Percentiles rank a stretch among this genome's conserved stretches.
phyloP scores from a whole-genome alignment of 2,797 vertebrate species.

The Chrosomus eos region DNA sequence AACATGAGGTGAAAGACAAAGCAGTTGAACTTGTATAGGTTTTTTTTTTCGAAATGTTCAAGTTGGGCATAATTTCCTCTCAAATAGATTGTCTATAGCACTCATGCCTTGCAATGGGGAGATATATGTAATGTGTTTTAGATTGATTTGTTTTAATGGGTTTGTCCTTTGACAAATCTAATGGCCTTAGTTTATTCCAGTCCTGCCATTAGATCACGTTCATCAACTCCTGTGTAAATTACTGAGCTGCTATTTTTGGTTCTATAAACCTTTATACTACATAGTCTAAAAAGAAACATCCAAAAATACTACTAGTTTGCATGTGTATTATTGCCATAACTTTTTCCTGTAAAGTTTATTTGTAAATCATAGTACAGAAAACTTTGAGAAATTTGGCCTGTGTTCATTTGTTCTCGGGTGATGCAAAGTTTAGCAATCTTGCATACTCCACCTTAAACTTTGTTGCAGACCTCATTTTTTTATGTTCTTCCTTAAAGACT shows the following conservation, averaged over 20 bases:
- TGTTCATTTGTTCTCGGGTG: background rate
- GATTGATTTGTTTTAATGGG: slow-evolving; percentile 40
- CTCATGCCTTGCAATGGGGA: slow-evolving; percentile 5
- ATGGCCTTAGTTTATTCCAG: slow-evolving; percentile 17
- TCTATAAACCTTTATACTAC: background rate
- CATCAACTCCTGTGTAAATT: slow-evolving; percentile 19
- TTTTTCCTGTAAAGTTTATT: background rate
- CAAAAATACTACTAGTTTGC: background rate
- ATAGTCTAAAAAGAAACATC: background rate
- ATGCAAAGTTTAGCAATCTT: background rate
- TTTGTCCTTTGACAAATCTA: slow-evolving; percentile 36
- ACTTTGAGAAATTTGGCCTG: background rate
- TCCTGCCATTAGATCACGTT: slow-evolving; percentile 27
- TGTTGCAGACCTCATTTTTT: background rate
- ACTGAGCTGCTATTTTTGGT: background rate
- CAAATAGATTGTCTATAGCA: slow-evolving; percentile 8
- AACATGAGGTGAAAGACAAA: slow-evolving; percentile 2
- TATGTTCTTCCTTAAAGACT: background rate
- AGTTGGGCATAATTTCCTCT: background rate
- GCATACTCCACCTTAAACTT: background rate
- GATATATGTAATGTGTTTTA: slow-evolving; percentile 18
- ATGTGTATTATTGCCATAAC: background rate
- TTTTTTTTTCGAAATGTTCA: background rate
- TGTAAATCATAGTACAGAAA: background rate
- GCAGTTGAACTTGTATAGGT: background rate